Percentiles rank a stretch among this genome's conserved stretches.
These are phyloP conservation scores for Pinctada fucata DNA, from an alignment of 2,888 invertebrate genomes.

Conservation along the genomic window DNA sequence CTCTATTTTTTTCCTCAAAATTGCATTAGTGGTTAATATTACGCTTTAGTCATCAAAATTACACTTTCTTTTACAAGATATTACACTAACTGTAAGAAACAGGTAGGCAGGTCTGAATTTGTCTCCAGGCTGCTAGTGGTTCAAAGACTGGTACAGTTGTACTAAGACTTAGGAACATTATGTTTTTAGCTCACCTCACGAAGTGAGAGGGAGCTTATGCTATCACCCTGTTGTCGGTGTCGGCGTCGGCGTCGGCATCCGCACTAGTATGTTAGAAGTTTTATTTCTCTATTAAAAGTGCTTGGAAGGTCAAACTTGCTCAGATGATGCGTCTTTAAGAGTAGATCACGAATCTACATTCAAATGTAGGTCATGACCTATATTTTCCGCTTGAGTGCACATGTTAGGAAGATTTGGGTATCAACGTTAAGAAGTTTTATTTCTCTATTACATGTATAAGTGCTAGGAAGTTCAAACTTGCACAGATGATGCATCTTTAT, in stretches of 20 bases:
- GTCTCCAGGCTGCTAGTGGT: no score
- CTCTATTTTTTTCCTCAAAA: no score
- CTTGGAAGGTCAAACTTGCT: not conserved
- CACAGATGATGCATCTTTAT: not conserved
- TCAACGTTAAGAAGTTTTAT: not conserved
- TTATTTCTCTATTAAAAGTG: not conserved
- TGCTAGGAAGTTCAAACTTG: not conserved
- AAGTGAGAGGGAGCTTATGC: not conserved
- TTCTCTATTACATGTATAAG: not conserved
- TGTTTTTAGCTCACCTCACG: not conserved
- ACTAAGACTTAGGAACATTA: no score
- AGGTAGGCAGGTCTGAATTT: no score
- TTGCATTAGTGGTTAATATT: no score
- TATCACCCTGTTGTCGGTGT: not conserved
- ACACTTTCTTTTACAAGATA: no score
- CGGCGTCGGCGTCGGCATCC: not conserved
- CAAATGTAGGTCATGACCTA: not conserved
- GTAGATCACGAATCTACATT: not conserved
- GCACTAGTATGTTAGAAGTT: not conserved
- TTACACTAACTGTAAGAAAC: no score
- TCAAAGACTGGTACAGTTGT: no score
- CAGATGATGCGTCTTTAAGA: not conserved
- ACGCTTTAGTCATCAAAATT: no score
- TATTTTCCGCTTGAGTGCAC: not conserved
- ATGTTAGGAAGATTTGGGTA: not conserved